Conservation (phyloP, 2,888 invertebrate genomes). For the Ferrisia virgata region DNA sequence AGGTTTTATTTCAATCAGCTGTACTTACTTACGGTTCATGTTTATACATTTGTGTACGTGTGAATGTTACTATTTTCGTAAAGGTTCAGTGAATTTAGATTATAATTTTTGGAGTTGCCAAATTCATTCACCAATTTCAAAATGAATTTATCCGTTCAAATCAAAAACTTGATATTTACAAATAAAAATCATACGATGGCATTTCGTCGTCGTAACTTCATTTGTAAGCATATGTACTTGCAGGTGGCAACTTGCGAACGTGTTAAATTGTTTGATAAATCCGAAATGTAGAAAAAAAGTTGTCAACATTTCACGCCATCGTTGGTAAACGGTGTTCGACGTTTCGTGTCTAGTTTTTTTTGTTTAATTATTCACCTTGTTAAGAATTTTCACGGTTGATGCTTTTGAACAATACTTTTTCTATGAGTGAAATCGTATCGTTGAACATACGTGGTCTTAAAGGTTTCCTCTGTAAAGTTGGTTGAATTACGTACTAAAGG, state of each 20-base stretch:
- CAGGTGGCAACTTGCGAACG: not conserved
- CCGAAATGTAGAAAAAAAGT: not conserved
- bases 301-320: slow-evolving; percentile 14
- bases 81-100: not conserved
- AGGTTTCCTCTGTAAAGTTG: not conserved
- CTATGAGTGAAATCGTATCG: not conserved
- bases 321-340: not conserved
- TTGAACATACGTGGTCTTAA: not conserved
- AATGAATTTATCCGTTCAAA: too few relatives aligned
- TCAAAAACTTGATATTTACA: not conserved
- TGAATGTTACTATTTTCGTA: not conserved
- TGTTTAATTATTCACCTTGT: not conserved
- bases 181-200: not conserved
- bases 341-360: not conserved
- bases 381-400: not conserved
- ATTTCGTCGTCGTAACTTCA: too few relatives aligned
- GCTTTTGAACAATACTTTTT: slow-evolving; percentile 9
- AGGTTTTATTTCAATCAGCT: not conserved
- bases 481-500: not conserved
- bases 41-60: not conserved
- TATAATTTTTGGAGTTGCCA: not conserved
- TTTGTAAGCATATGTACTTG: too few relatives aligned
- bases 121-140: too few relatives aligned
- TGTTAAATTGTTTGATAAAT: not conserved
- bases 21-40: too few relatives aligned